Conservation (phyloP, 1,140 invertebrate genomes). For the Leptinotarsa defecta region DNA sequence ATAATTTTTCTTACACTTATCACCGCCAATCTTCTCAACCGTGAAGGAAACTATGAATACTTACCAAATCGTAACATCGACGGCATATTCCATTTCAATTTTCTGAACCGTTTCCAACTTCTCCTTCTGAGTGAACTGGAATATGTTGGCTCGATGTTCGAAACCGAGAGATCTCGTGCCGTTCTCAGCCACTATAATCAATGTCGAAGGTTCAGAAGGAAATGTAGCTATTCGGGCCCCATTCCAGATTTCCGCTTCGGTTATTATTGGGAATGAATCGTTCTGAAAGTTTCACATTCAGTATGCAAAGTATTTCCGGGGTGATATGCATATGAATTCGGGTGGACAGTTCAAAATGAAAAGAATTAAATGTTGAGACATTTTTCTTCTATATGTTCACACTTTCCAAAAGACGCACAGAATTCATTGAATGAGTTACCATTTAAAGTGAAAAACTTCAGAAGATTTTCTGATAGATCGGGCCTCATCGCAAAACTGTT, state of each 20-base stretch:
- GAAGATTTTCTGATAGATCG: too few species aligned
- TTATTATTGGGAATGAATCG: constrained; percentile 32
- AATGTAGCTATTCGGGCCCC: constrained; percentile 35
- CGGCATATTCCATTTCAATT: constrained; percentile 42
- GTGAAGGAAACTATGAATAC: background rate
- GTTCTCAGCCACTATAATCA: constrained; percentile 42
- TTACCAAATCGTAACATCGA: constrained; percentile 51
- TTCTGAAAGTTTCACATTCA: constrained; percentile 28
- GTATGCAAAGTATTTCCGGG: background rate
- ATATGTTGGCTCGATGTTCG: constrained; percentile 37
- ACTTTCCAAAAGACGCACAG: too few species aligned
- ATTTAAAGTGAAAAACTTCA: too few species aligned
- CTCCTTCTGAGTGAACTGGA: constrained; percentile 43
- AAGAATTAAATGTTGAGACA: too few species aligned
- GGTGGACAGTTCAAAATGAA: too few species aligned
- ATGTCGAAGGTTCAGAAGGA: constrained; percentile 32
- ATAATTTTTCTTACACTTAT: too few species aligned
- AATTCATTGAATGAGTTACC: too few species aligned
- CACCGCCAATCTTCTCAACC: too few species aligned
- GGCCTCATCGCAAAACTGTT: too few species aligned
- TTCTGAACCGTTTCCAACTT: constrained; percentile 47
- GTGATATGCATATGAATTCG: background rate
- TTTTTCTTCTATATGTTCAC: too few species aligned
- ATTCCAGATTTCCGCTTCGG: constrained; percentile 25
- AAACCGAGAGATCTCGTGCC: constrained; percentile 27